Conservation (phyloP, 1,140 invertebrate species). For the Brachionus angularis region DNA sequence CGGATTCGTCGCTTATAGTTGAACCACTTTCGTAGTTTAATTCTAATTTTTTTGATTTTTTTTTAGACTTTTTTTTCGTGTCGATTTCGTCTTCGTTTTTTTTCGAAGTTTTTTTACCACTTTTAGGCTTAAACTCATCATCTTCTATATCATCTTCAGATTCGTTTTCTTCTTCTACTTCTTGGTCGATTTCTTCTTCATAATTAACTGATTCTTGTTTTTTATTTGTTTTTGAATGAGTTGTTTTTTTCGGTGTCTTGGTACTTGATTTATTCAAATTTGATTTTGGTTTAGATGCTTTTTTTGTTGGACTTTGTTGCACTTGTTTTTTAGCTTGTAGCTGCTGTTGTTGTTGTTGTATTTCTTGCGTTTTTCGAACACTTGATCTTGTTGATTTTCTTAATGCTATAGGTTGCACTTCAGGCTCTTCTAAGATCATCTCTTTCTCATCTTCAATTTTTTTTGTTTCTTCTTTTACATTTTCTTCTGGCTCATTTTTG, state of each 20-base stretch:
- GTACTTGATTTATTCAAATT: neutral
- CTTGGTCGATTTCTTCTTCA: no score
- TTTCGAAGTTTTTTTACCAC: neutral
- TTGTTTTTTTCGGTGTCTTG: neutral
- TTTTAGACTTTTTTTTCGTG: neutral
- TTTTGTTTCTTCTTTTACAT: neutral
- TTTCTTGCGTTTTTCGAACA: conserved; percentile 16
- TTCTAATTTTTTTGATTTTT: neutral
- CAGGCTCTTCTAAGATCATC: neutral
- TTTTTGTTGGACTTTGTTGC: neutral
- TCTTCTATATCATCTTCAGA: conserved; percentile 2
- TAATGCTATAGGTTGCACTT: neutral
- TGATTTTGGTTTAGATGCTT: neutral
- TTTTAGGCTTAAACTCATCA: neutral
- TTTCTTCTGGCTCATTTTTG: no score
- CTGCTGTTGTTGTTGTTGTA: neutral
- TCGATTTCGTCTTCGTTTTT: neutral
- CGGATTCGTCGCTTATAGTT: conserved; percentile 16
- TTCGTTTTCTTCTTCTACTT: no score
- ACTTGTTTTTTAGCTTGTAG: neutral
- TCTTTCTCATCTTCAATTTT: neutral
- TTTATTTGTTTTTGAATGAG: no score
- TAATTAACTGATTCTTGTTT: no score
- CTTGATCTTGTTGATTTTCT: conserved; percentile 23
- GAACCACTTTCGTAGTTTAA: conserved; percentile 4